These are phyloP conservation scores for Hymenochirus boettgeri DNA, from an alignment of 2,113 vertebrate species.

Conservation along the genomic window DNA sequence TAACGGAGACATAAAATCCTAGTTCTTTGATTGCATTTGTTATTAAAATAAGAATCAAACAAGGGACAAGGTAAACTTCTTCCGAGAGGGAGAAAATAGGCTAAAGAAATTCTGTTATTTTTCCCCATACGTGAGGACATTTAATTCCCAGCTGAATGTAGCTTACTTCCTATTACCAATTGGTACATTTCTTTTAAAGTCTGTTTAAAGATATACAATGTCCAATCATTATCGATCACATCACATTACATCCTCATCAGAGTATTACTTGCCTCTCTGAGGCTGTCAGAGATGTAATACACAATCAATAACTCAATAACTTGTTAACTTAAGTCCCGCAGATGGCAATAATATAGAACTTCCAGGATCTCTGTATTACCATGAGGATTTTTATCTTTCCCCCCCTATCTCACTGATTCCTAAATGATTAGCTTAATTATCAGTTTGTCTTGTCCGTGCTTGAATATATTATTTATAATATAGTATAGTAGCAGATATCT, in stretches of 20 bases:
- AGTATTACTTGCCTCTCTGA: slow-evolving; percentile 29
- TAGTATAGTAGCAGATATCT: too few species aligned
- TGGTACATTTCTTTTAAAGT: slow-evolving; percentile 25
- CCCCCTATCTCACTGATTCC: slow-evolving; percentile 18
- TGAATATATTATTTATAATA: too few species aligned
- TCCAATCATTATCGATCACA: slow-evolving; percentile 41
- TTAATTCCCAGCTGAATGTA: background rate
- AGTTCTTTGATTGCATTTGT: too few species aligned
- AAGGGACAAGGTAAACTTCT: too few species aligned
- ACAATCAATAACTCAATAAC: slow-evolving; percentile 43
- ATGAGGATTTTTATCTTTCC: background rate
- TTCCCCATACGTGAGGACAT: background rate
- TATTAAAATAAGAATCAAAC: too few species aligned
- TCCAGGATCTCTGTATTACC: slow-evolving; percentile 8
- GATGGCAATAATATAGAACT: slow-evolving; percentile 28
- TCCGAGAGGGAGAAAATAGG: too few species aligned
- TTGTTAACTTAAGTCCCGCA: slow-evolving; percentile 34
- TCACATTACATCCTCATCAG: slow-evolving; percentile 42
- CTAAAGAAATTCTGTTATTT: too few species aligned
- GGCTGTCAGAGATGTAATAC: slow-evolving; percentile 42
- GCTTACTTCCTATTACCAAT: slow-evolving; percentile 25
- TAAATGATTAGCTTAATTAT: slow-evolving; percentile 11
- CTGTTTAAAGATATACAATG: slow-evolving; percentile 41
- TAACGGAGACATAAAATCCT: background rate
- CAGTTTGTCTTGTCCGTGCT: background rate